These are phyloP conservation scores for Hassar affinis DNA, from an alignment of 2,113 vertebrate genomes.

Conservation along the genomic window DNA sequence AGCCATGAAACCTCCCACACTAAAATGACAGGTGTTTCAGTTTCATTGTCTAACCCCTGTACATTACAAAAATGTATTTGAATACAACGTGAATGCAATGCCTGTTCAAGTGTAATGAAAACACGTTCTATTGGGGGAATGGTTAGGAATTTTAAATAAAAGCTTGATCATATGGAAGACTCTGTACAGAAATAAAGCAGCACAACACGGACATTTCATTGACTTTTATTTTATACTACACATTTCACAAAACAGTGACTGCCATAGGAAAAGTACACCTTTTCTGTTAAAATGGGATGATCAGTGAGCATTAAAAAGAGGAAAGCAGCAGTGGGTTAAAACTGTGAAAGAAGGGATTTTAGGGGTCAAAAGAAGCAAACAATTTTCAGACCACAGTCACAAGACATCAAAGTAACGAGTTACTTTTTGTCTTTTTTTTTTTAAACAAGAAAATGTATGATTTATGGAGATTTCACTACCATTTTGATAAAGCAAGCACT, in stretches of 20 bases:
- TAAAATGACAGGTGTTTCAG: too few species aligned
- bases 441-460: neutral
- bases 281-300: slow-evolving; percentile 13
- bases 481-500: neutral
- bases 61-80: too few species aligned
- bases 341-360: slow-evolving; percentile 3
- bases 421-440: neutral
- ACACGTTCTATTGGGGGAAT: too few species aligned
- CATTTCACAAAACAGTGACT: slow-evolving; percentile 24
- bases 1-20: too few species aligned
- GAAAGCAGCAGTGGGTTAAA: slow-evolving; percentile 25
- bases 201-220: neutral
- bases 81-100: neutral
- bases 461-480: neutral
- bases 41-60: too few species aligned
- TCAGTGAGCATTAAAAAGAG: slow-evolving; percentile 30
- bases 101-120: neutral
- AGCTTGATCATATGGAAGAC: too few species aligned
- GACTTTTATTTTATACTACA: slow-evolving; percentile 38
- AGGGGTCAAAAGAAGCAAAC: slow-evolving; percentile 15
- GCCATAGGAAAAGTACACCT: slow-evolving; percentile 9
- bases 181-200: neutral
- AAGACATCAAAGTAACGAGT: neutral
- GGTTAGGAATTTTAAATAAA: too few species aligned
- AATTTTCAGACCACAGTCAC: neutral